phyloP scores from a whole-genome alignment of 1,140 invertebrate genomes.

The Drosophila varians region DNA sequence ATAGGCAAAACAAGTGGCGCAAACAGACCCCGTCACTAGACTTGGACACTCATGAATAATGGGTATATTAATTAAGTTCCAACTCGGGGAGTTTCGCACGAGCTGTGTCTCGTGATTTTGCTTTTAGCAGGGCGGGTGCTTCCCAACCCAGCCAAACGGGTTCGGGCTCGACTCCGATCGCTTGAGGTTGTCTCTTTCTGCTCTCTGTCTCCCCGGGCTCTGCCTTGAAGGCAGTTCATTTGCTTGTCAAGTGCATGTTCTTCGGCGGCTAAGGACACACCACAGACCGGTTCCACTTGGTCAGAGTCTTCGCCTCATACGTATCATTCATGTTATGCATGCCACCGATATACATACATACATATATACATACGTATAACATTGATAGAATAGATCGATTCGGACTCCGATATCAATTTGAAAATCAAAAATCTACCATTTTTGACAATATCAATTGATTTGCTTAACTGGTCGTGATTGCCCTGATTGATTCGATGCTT shows the following conservation, averaged over 20 bases:
- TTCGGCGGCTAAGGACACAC: constrained; percentile 62
- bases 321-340: constrained; percentile 21
- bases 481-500: constrained; percentile 67
- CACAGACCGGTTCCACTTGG: constrained; percentile 58
- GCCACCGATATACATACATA: too few relatives aligned
- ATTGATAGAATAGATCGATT: constrained; percentile 23
- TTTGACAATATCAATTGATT: constrained; percentile 74
- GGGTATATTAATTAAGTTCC: constrained; percentile 25
- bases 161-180: constrained; percentile 17
- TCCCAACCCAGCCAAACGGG: constrained; percentile 49
- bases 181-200: constrained; percentile 47
- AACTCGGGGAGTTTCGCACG: constrained; percentile 57
- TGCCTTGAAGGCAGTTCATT: constrained; percentile 70
- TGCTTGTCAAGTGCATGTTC: constrained; percentile 76
- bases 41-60: constrained; percentile 59
- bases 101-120: constrained; percentile 69
- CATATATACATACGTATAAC: constrained; percentile 23
- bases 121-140: constrained; percentile 39
- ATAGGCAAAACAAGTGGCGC: constrained; percentile 17
- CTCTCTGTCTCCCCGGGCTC: constrained; percentile 30
- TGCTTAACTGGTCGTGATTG: constrained; percentile 70
- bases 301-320: constrained; percentile 48
- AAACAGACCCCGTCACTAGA: constrained; percentile 27
- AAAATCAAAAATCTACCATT: constrained; percentile 25
- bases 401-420: constrained; percentile 21